Evolutionary conservation across 2,888 invertebrate genomes (phyloP), one percentile per base, ranked within the genome.

Genomic region (Plutella xylostella): DNA sequence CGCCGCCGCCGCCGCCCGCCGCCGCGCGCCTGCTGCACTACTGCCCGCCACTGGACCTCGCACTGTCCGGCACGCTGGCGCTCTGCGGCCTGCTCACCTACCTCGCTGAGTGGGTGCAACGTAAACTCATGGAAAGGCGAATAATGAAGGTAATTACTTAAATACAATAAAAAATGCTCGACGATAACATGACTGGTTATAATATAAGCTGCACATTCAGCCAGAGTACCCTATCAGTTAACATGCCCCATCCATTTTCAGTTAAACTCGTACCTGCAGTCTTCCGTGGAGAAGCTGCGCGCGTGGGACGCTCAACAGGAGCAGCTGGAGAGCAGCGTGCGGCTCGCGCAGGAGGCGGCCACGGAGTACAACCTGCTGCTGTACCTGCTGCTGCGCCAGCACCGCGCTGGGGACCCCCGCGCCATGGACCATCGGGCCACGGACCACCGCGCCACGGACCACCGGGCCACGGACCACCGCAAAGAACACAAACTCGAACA

Each of bases 301-400:
- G 56, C 55, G 35, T 66, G 67, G 72, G 74, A 74, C 57, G 55
- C 56, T 38, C 68, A 67, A 51, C 72, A 70, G 57, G 69, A 72
- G 52, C 71, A 66, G 58, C 57, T 72, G 50, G 71, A 73, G 55
- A 53, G 58, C 44, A 69, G 66, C 48, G 61, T 75, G 52, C 58
- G 57, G 54, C 60, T 69, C 60, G 74, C 69, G 50, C 68, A 66
- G 56, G 63, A 62, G 57, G 77, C 77, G 28, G 68, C 72, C 5
- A 56, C 66, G 19, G 78, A 79, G 64, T 76, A 76, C 68, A 71
- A 70, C 56, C 60, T 79, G 55, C 67, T 78, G 53, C 63, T 76
- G 48, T 68, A 62, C 56, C 61, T 76, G 48, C 57, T 76, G 51
- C 63, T 73, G 55, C 71, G 67, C 45, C 68, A 61, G 55, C 71